Evolutionary conservation across 2,888 invertebrate genomes (phyloP).

Genomic region (Chalcis sispes): DNA sequence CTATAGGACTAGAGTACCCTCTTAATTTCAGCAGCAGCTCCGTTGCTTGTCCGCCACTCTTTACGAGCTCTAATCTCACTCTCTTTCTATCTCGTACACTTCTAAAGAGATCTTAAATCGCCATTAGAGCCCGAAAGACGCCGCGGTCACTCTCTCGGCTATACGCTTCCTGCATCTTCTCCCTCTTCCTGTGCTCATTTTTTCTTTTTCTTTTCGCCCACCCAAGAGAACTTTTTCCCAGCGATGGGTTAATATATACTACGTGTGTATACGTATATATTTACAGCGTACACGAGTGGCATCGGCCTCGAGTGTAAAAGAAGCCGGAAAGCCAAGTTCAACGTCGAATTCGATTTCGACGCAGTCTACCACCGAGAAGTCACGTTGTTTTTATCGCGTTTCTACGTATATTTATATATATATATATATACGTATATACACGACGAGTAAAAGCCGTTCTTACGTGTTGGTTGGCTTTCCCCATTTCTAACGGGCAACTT

Average conservation of each 20-base stretch:
- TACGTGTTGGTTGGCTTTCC: too few species aligned
- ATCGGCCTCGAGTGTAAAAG: too few species aligned
- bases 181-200: slow-evolving; percentile 19
- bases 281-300: too few species aligned
- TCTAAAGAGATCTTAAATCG: slow-evolving; percentile 45
- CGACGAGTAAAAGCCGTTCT: too few species aligned
- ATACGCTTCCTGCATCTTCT: slow-evolving; percentile 6
- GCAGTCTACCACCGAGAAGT: slow-evolving; percentile 8
- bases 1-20: too few species aligned
- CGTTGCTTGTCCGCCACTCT: not conserved
- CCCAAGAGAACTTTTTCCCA: not conserved
- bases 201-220: not conserved
- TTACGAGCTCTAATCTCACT: not conserved
- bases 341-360: slow-evolving; percentile 50
- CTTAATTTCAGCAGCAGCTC: slow-evolving; percentile 1
- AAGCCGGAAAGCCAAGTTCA: slow-evolving; percentile 33
- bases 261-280: too few species aligned
- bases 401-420: too few species aligned
- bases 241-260: not conserved
- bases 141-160: not conserved
- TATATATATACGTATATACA: too few species aligned
- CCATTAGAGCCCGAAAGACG: slow-evolving; percentile 43
- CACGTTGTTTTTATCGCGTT: slow-evolving; percentile 7
- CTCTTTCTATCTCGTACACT: not conserved
- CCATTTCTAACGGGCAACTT: too few species aligned